Percentiles rank a stretch among this genome's conserved stretches.
Conservation (phyloP, 2,888 invertebrate species). For the Neria commutata region DNA sequence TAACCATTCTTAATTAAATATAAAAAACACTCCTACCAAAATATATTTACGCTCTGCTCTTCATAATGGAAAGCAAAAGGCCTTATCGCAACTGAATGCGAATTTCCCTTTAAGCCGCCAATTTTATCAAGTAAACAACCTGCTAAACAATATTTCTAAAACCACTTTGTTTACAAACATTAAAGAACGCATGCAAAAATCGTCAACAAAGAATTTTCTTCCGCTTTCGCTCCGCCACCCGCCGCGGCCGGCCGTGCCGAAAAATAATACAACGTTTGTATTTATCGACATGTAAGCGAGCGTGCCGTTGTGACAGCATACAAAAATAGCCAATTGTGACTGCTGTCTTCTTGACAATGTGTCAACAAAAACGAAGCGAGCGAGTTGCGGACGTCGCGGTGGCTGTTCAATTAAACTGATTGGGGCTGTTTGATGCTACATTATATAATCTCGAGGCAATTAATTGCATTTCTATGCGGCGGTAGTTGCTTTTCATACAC, state of each 20-base stretch:
- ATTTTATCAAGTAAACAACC: not conserved
- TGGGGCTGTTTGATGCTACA: not conserved
- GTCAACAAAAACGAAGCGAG: too few species aligned
- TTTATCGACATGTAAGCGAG: too few species aligned
- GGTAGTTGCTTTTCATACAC: conserved; percentile 63
- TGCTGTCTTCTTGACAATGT: not conserved
- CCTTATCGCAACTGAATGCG: not conserved
- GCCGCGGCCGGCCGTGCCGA: too few species aligned
- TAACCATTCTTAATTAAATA: too few species aligned
- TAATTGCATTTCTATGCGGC: not conserved
- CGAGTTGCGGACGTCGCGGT: not conserved
- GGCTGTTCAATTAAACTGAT: not conserved
- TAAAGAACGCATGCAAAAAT: not conserved
- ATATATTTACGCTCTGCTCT: not conserved
- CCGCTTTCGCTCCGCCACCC: not conserved
- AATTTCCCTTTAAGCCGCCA: not conserved
- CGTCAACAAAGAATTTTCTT: not conserved
- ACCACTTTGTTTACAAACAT: not conserved
- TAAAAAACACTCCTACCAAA: too few species aligned
- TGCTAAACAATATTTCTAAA: not conserved
- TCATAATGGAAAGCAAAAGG: not conserved
- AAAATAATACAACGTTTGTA: too few species aligned
- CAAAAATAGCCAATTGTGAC: not conserved
- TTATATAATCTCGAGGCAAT: not conserved
- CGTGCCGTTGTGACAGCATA: not conserved